These are phyloP conservation scores for Vespertilio murinus DNA, from an alignment of 2,797 vertebrate species.

Conservation along the genomic window DNA sequence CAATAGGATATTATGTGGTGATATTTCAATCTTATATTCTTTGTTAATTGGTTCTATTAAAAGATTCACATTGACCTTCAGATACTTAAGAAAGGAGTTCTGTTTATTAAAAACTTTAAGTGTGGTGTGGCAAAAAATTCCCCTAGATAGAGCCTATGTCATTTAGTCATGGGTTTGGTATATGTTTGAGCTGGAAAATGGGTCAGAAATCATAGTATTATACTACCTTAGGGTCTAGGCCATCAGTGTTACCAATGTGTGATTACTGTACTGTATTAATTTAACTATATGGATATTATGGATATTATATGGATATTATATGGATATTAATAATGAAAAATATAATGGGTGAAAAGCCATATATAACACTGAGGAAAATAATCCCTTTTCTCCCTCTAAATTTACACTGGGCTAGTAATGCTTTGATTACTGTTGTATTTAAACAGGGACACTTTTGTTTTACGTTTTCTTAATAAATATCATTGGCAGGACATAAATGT, in stretches of 20 bases:
- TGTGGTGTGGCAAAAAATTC: background rate
- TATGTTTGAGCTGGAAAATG: constrained; percentile 38
- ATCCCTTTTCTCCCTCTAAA: background rate
- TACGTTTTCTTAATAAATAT: constrained; percentile 36
- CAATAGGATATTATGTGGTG: constrained; percentile 55
- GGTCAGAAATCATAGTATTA: constrained; percentile 16
- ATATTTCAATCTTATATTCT: constrained; percentile 46
- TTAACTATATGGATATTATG: constrained; percentile 9
- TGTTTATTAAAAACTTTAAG: constrained; percentile 43
- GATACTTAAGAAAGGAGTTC: constrained; percentile 50
- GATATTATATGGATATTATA: too few relatives aligned
- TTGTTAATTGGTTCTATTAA: constrained; percentile 30
- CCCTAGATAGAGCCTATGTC: background rate
- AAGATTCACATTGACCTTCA: background rate
- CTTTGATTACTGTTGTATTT: background rate
- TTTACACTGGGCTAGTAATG: background rate
- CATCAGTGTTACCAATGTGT: background rate
- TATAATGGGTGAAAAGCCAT: background rate
- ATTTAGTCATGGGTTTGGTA: background rate
- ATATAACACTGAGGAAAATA: background rate
- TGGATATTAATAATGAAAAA: constrained; percentile 14
- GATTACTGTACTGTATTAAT: background rate
- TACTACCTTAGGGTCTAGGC: background rate
- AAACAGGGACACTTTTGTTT: background rate
- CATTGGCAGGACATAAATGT: background rate